Conservation (phyloP, 1,140 invertebrate species). For the Cephus cinctus region DNA sequence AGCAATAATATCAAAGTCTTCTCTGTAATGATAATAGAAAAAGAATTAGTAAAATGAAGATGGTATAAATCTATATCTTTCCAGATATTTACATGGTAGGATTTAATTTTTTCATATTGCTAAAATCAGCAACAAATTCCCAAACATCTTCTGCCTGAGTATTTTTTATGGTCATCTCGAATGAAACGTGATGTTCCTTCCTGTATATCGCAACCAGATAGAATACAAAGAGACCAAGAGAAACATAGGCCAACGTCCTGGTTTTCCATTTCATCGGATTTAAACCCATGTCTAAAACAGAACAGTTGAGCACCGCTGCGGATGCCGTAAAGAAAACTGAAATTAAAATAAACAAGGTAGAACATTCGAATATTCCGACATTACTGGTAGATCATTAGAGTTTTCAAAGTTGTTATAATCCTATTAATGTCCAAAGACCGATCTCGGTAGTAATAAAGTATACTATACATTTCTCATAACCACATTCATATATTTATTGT, state of each 20-base stretch:
- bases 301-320: too few relatives aligned
- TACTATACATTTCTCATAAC: too few relatives aligned
- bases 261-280: conserved; percentile 54
- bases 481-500: too few relatives aligned
- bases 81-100: conserved; percentile 66
- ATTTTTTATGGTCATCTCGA: conserved; percentile 53
- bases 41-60: conserved; percentile 3
- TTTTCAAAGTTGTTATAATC: too few relatives aligned
- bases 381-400: too few relatives aligned
- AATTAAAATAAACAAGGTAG: neutral
- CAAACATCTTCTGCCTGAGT: conserved; percentile 63
- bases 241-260: conserved; percentile 26
- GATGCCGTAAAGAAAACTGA: neutral
- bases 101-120: conserved; percentile 69
- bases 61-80: conserved; percentile 5
- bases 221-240: conserved; percentile 16
- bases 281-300: conserved; percentile 32
- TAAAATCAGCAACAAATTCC: conserved; percentile 74
- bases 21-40: conserved; percentile 53
- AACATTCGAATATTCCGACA: neutral
- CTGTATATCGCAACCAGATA: conserved; percentile 44
- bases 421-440: too few relatives aligned
- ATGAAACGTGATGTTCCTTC: conserved; percentile 33
- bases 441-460: too few relatives aligned
- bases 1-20: conserved; percentile 61